Percentiles rank a stretch among this genome's conserved stretches.
These are phyloP conservation scores for Cacatua alba DNA, from an alignment of 2,113 vertebrate species.

Conservation along the genomic window DNA sequence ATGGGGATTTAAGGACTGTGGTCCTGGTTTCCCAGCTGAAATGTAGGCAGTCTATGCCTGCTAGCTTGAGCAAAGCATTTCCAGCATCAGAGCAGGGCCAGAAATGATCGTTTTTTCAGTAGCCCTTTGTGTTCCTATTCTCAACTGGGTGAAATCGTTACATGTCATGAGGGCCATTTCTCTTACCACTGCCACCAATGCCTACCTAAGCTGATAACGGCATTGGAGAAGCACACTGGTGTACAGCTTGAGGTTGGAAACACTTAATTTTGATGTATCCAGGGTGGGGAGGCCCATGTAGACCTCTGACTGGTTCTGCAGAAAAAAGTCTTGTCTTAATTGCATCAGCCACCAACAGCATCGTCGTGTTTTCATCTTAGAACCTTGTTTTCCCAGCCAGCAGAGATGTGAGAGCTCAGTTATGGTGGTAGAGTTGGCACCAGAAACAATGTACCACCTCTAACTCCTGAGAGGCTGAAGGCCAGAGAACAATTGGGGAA, in stretches of 20 bases:
- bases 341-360: neutral
- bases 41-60: neutral
- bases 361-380: neutral
- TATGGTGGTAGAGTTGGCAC: neutral
- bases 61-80: neutral
- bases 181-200: accelerated
- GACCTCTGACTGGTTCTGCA: neutral
- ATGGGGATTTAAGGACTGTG: neutral
- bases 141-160: neutral
- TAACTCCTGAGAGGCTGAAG: neutral
- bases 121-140: neutral
- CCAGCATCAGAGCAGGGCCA: neutral
- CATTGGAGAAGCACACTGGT: neutral
- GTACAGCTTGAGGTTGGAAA: neutral
- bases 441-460: neutral
- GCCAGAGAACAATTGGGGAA: neutral
- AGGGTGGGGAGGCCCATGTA: accelerated
- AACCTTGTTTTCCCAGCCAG: neutral
- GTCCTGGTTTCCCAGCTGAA: neutral
- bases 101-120: neutral
- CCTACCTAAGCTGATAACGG: neutral
- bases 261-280: neutral
- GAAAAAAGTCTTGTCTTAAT: neutral
- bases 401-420: neutral
- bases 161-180: accelerated